These are phyloP conservation scores for Hemiscyllium ocellatum DNA, from an alignment of 2,113 vertebrate species.

Conservation along the genomic window DNA sequence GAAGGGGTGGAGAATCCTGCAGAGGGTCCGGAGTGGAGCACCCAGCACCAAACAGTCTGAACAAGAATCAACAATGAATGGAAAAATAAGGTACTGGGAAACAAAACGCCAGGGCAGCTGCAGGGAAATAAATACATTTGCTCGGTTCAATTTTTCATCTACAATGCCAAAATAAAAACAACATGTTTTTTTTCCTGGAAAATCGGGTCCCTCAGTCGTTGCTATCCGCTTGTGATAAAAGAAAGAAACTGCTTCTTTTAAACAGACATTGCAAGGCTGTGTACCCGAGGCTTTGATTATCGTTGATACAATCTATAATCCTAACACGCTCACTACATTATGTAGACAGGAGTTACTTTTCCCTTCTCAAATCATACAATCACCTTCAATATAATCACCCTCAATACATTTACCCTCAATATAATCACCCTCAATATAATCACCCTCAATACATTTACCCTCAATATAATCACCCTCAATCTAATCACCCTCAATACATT, in stretches of 20 bases:
- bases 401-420: too few relatives aligned
- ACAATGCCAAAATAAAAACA: not conserved
- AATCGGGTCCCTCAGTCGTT: not conserved
- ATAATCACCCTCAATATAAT: too few relatives aligned
- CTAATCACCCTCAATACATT: too few relatives aligned
- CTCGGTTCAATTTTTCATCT: too few relatives aligned
- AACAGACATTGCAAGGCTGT: not conserved
- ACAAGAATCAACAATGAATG: not conserved
- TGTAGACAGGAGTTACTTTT: not conserved
- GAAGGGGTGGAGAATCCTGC: slow-evolving; percentile 29
- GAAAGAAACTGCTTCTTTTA: not conserved
- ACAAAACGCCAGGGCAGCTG: not conserved
- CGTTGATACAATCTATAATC: not conserved
- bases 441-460: too few relatives aligned
- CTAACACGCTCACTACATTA: not conserved
- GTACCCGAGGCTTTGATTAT: too few relatives aligned
- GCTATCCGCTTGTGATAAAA: not conserved
- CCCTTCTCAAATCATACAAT: not conserved
- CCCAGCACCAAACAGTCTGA: not conserved
- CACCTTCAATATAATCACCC: too few relatives aligned
- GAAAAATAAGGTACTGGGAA: not conserved
- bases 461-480: too few relatives aligned
- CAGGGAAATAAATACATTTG: not conserved
- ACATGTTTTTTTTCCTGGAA: not conserved
- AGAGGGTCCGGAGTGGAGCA: not conserved